Conservation (phyloP, 2,888 invertebrate genomes). For the Prosopocoilus inquinatus region DNA sequence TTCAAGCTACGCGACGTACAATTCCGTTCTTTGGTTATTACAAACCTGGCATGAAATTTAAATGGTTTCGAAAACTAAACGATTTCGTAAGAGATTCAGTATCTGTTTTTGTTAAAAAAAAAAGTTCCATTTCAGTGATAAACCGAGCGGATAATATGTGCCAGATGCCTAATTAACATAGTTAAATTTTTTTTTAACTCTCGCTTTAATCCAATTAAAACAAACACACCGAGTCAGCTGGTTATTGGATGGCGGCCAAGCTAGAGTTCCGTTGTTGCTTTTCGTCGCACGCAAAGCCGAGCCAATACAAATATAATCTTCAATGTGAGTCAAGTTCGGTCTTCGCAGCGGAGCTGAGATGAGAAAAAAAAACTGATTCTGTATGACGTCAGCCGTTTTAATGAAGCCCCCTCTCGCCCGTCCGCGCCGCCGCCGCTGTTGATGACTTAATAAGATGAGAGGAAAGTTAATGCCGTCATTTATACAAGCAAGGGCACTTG, state of each 20-base stretch:
- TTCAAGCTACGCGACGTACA: no score
- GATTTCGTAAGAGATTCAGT: neutral
- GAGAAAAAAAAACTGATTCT: neutral
- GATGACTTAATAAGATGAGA: constrained; percentile 1
- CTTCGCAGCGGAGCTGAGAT: neutral
- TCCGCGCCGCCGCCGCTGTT: neutral
- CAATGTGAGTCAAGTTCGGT: constrained; percentile 2
- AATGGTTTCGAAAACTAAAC: neutral
- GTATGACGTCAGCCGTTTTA: constrained; percentile 1
- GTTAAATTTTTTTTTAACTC: neutral
- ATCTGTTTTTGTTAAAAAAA: neutral
- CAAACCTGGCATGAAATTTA: no score
- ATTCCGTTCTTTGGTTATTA: no score
- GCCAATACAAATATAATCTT: neutral
- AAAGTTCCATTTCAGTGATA: neutral
- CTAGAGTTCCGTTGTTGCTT: neutral
- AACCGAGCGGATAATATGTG: neutral
- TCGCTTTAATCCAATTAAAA: neutral
- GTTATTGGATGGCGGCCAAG: neutral
- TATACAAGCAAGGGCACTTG: neutral
- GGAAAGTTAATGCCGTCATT: neutral
- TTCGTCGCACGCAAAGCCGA: neutral
- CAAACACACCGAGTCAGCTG: neutral
- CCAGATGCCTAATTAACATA: neutral
- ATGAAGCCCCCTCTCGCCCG: no score